Conservation (phyloP, 2,888 invertebrate genomes). For the Sminthurinus aureus region DNA sequence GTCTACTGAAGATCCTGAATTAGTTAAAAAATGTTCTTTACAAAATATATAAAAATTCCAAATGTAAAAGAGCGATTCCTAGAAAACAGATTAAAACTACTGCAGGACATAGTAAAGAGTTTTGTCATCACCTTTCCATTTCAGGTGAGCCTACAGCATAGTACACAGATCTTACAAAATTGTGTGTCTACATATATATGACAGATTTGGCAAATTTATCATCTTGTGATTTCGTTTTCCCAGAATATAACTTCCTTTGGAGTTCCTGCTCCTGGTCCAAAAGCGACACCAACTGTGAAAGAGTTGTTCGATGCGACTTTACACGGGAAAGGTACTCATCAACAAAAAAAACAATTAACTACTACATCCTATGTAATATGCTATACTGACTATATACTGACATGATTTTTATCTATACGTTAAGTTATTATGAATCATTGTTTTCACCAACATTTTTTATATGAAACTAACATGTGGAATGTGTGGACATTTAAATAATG, state of each 20-base stretch:
- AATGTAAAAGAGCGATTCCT: conserved; percentile 32
- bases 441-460: too few relatives aligned
- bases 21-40: background rate
- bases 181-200: background rate
- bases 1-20: too few relatives aligned
- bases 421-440: too few relatives aligned
- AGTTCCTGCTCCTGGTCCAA: conserved; percentile 21
- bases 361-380: too few relatives aligned
- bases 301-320: conserved; percentile 38
- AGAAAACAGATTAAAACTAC: conserved; percentile 15
- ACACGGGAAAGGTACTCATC: conserved; percentile 21
- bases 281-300: conserved; percentile 32
- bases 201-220: background rate
- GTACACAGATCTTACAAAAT: background rate
- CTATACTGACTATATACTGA: too few relatives aligned
- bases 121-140: conserved; percentile 40
- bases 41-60: conserved; percentile 30
- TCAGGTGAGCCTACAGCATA: conserved; percentile 25
- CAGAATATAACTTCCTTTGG: conserved; percentile 41
- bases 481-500: conserved; percentile 52
- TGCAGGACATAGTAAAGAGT: conserved; percentile 33
- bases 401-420: too few relatives aligned
- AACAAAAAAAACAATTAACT: too few relatives aligned
- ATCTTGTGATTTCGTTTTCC: background rate
- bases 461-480: conserved; percentile 41